A percentile compares a stretch with the other conserved stretches of the same genome.
Evolutionary conservation across 2,888 invertebrate species (phyloP).

Genomic region (Calameuta idolon): DNA sequence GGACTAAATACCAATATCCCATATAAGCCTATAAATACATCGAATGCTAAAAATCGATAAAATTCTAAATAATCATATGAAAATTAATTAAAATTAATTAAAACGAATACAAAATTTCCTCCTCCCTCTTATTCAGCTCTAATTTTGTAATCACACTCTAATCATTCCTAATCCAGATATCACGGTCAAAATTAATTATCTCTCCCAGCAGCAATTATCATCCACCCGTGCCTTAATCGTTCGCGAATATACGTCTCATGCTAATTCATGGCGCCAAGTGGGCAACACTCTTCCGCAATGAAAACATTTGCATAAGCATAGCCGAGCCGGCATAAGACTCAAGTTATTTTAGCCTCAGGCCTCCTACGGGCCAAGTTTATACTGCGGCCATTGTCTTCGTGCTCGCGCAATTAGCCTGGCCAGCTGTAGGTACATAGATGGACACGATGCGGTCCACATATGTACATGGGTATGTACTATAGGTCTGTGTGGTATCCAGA

Average conservation of each 20-base stretch:
- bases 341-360: not conserved
- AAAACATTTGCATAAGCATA: not conserved
- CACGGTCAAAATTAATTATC: not conserved
- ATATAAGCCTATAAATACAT: not conserved
- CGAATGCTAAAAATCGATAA: not conserved
- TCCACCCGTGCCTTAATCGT: not conserved
- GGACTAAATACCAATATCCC: not conserved
- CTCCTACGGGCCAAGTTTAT: not conserved
- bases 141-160: not conserved
- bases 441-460: conserved; percentile 14
- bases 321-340: not conserved
- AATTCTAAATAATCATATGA: not conserved
- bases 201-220: not conserved
- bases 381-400: conserved; percentile 31
- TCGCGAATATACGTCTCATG: not conserved
- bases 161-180: not conserved
- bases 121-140: not conserved
- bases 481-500: conserved; percentile 35
- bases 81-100: not conserved
- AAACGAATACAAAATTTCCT: not conserved
- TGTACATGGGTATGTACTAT: conserved; percentile 10
- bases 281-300: not conserved
- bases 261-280: not conserved
- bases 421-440: conserved; percentile 17
- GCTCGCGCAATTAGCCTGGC: conserved; percentile 36